Base-by-base conservation (phyloP, 2,113 vertebrate genomes). In the Garra rufa region DNA sequence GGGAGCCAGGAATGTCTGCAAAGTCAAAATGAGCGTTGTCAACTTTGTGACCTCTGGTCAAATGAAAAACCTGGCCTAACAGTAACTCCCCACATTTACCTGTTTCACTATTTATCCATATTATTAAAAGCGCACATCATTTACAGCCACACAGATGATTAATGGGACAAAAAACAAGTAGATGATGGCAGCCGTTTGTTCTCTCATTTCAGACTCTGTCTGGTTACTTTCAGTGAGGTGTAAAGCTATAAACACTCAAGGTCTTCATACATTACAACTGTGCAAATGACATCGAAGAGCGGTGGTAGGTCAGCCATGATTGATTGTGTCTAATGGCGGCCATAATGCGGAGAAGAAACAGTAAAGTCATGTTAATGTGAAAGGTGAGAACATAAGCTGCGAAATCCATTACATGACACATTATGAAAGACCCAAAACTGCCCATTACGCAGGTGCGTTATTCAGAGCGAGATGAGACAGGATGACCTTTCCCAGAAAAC, bases 1-100 rank as follows among this genome's bases (percentile, higher is more conserved):
- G 24, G 95, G 92, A 91, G 97, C 96, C 87, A 98, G 94, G 91
- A 99, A 98, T 46, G 95, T 97, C 98, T 99, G 91, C 7, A 94
- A 90, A 81, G 30, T 77, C 91, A 87, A 91, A 91, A 63, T 69
- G 41, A 63, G 41, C 17, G 63, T 24, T 9, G 13, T 3, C 57
- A 65, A 30, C 50, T 70, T 24, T 61, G 48, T 9, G 48, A 81
- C 57, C 57, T 71, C 78, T 85, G n/a, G 24, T 24, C 73, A 78
- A n/a, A 83, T 71, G 28, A 38, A 70, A 76, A 79, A 57, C 11
- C 85, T 30, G 17, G 28, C 46, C 28, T 41, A 63, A 19, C 24
- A 48, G 65, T 30, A 65, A n/a, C 9, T 9, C 38, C 2, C 78
- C 30, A 48, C 43, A 15, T 9, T 79, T 38, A 79, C 38, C 41